Evolutionary conservation across 2,113 vertebrate species (phyloP).

Genomic region (Aldabrachelys gigantea): DNA sequence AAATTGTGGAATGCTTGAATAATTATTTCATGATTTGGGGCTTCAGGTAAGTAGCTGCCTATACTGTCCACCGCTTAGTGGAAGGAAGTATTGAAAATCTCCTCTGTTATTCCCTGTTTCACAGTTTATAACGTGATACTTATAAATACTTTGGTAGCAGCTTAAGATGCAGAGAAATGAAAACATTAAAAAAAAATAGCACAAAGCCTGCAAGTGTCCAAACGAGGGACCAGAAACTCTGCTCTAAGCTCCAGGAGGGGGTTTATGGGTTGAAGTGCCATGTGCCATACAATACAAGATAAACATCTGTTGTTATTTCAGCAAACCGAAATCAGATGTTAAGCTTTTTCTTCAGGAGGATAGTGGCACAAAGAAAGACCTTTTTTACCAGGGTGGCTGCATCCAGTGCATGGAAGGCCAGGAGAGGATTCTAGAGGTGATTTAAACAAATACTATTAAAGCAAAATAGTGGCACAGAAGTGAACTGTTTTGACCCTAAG

Average conservation of each 20-base stretch:
- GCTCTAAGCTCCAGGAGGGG: slow-evolving; percentile 83
- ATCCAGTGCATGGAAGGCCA: background rate
- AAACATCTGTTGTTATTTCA: slow-evolving; percentile 89
- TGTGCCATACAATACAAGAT: slow-evolving; percentile 88
- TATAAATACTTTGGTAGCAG: slow-evolving; percentile 68
- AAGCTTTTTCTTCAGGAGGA: slow-evolving; percentile 42
- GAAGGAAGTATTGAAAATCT: slow-evolving; percentile 70
- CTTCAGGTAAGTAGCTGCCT: slow-evolving; percentile 39
- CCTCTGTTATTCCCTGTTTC: slow-evolving; percentile 52
- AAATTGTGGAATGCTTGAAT: background rate
- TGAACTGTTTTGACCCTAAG: background rate
- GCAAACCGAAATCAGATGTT: slow-evolving; percentile 86
- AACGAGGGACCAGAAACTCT: slow-evolving; percentile 12
- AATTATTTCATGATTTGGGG: slow-evolving; percentile 22
- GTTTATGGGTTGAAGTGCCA: slow-evolving; percentile 84
- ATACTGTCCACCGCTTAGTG: slow-evolving; percentile 9
- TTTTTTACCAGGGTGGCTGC: background rate
- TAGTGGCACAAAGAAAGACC: slow-evolving; percentile 10
- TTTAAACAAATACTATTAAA: background rate
- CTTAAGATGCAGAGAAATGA: slow-evolving; percentile 68
- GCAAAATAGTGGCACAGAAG: background rate
- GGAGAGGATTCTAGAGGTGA: slow-evolving; percentile 31
- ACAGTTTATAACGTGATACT: slow-evolving; percentile 63
- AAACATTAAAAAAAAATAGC: slow-evolving; percentile 53
- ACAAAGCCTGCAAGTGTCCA: slow-evolving; percentile 47